Base-by-base conservation (phyloP, 2,888 invertebrate species). In the Oxycera nigricornis region DNA sequence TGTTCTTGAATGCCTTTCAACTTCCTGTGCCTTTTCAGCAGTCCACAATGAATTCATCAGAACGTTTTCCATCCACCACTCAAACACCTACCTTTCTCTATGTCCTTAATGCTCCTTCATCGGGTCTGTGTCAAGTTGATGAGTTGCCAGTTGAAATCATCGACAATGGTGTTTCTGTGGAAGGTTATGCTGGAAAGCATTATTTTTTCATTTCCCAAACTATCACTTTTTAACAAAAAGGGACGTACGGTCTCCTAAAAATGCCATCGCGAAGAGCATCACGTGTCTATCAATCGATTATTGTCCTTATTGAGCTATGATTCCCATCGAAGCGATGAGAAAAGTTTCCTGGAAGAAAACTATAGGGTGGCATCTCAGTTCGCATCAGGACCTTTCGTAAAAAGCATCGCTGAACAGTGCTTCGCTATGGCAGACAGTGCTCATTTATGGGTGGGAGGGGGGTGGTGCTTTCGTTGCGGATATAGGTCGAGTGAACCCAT, bases 401-500 rank as follows among this genome's bases (percentile, higher is more conserved):
- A 46, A 46, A 46, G 3, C 14, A 46, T 3, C 46, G 17, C 14
- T 2, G 46, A 46, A 46, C 46, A 46, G 46, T 46, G 46, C 46
- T 46, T 46, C 14, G 17, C 46, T 46, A 3, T 46, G 4, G 3
- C 14, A 46, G 46, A 14, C 46, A 46, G 11, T 46, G 46, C 46
- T 46, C 46, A 46, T n/a, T n/a, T n/a, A 46, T 17, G 14, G 46
- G 17, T 46, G 14, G n/a, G n/a, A n/a, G n/a, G n/a, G 46, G 14
- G 46, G 46, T 46, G 46, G 14, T n/a, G n/a, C 46, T 46, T 3
- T 14, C n/a, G 46, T 46, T 2, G 39, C 31, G 67, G 55, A 74
- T 57, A 46, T 74, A 74, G 74, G 74, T 68, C 74, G 74, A 74
- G 74, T 74, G 68, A 55, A 59, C 68, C 59, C 55, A 68, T 74